A percentile compares a stretch with the other conserved stretches of the same genome.
Evolutionary conservation across 2,797 vertebrate species (phyloP).

Genomic region (Pangasius macronema): DNA sequence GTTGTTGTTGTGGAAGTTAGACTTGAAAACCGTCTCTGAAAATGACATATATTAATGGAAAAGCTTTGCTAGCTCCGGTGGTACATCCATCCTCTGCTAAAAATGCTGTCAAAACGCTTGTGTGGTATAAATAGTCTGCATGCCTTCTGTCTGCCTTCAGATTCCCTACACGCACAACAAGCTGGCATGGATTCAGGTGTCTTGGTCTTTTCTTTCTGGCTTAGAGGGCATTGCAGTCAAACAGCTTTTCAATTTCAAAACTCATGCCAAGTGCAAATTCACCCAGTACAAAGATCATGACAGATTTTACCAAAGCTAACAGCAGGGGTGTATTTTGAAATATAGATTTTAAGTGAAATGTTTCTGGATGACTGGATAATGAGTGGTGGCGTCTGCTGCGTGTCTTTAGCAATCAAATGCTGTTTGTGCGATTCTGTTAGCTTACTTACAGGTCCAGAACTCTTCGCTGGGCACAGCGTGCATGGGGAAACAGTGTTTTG

Average conservation of each 20-base stretch:
- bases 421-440: constrained; percentile 1
- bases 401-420: not conserved
- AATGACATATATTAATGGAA: constrained; percentile 42
- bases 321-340: constrained; percentile 48
- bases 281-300: constrained; percentile 62
- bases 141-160: constrained; percentile 35
- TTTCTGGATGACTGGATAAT: constrained; percentile 56
- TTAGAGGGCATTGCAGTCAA: constrained; percentile 46
- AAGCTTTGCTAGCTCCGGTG: constrained; percentile 24
- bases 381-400: constrained; percentile 19
- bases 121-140: constrained; percentile 40
- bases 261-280: constrained; percentile 62
- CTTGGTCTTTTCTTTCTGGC: constrained; percentile 38
- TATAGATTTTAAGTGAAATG: constrained; percentile 10
- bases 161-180: constrained; percentile 19
- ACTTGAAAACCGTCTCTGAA: constrained; percentile 30
- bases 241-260: constrained; percentile 60
- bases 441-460: not conserved
- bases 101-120: constrained; percentile 18
- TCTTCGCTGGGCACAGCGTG: not conserved
- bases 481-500: not conserved
- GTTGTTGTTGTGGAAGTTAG: not conserved
- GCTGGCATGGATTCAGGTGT: constrained; percentile 43
- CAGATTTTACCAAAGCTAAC: constrained; percentile 55
- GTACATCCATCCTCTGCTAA: constrained; percentile 30